Percentiles rank a stretch among this genome's conserved stretches.
Conservation (phyloP, 2,888 invertebrate species). For the Nyleta sp. region DNA sequence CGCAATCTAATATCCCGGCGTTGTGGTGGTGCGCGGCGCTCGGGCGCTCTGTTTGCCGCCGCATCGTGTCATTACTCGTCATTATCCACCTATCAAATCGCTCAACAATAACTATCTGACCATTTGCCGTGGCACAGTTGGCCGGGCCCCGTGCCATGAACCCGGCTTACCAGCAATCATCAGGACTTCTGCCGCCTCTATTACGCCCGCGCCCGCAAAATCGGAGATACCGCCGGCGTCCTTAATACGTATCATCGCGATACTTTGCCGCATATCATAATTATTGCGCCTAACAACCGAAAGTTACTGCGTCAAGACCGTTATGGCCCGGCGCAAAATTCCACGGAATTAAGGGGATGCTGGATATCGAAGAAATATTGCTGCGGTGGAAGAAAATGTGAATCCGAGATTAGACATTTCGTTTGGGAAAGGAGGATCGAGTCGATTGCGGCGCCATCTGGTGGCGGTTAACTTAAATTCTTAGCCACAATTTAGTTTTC, state of each 20-base stretch:
- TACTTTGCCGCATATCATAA: slow-evolving; percentile 54
- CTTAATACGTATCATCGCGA: slow-evolving; percentile 54
- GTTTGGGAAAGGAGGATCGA: too few relatives aligned
- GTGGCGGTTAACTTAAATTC: too few relatives aligned
- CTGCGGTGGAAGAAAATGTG: too few relatives aligned
- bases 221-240: slow-evolving; percentile 33
- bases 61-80: slow-evolving; percentile 76
- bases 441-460: too few relatives aligned
- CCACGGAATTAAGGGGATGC: slow-evolving; percentile 12
- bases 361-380: slow-evolving; percentile 7
- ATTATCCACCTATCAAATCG: slow-evolving; percentile 79
- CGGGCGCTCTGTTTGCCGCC: slow-evolving; percentile 71
- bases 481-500: too few relatives aligned
- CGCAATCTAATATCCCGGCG: slow-evolving; percentile 79
- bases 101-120: slow-evolving; percentile 78
- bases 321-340: slow-evolving; percentile 25
- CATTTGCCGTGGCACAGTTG: slow-evolving; percentile 65
- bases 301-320: slow-evolving; percentile 34
- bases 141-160: slow-evolving; percentile 61
- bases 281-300: slow-evolving; percentile 29
- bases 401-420: too few relatives aligned
- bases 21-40: slow-evolving; percentile 55
- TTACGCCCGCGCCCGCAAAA: slow-evolving; percentile 43
- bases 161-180: slow-evolving; percentile 72
- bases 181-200: slow-evolving; percentile 60